Evolutionary conservation across 2,888 invertebrate species (phyloP).

Genomic region (Slavum lentiscoides): DNA sequence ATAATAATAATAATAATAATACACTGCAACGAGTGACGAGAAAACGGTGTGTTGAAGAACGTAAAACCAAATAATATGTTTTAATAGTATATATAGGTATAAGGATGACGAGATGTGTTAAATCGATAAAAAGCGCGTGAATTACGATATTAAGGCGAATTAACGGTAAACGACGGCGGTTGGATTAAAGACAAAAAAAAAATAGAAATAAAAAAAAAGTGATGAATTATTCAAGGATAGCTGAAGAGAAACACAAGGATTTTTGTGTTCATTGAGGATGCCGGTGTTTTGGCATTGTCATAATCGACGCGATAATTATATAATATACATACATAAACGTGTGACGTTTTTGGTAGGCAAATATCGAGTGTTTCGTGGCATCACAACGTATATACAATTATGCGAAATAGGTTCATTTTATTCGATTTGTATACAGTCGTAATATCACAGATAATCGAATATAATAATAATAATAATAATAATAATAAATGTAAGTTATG

Average conservation of each 20-base stretch:
- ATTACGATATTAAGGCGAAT: background rate
- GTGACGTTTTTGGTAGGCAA: too few relatives aligned
- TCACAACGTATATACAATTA: too few relatives aligned
- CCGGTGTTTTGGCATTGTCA: background rate
- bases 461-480: too few relatives aligned
- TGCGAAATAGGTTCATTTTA: too few relatives aligned
- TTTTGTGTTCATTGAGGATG: background rate
- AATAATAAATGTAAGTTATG: too few relatives aligned
- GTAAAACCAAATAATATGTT: background rate
- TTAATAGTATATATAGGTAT: too few relatives aligned
- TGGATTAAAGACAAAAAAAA: background rate
- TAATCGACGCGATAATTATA: too few relatives aligned
- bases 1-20: too few relatives aligned
- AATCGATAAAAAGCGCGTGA: slow-evolving; percentile 36
- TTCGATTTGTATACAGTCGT: too few relatives aligned
- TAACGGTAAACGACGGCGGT: slow-evolving; percentile 20
- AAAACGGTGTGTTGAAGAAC: slow-evolving; percentile 14
- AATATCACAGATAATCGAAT: too few relatives aligned
- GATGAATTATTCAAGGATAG: slow-evolving; percentile 16
- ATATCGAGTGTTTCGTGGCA: too few relatives aligned
- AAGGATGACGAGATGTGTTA: slow-evolving; percentile 34
- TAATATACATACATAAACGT: too few relatives aligned
- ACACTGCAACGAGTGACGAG: background rate
- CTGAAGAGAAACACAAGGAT: background rate
- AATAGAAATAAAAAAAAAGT: background rate